phyloP scores from a whole-genome alignment of 2,888 invertebrate genomes.

The Mallateleia sp. region DNA sequence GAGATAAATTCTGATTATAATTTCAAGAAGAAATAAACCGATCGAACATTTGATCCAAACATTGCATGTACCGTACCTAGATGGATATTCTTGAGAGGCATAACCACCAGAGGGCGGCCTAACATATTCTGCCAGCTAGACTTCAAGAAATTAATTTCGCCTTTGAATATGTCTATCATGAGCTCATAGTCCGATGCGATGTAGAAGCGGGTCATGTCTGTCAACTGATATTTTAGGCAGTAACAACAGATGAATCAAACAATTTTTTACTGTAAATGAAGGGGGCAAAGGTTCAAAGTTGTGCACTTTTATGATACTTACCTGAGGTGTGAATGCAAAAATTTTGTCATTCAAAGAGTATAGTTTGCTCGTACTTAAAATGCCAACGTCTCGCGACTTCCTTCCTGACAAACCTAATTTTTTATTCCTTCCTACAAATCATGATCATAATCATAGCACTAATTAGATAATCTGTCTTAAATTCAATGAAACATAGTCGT shows the following conservation, averaged over 20 bases:
- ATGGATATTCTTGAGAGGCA: constrained; percentile 96
- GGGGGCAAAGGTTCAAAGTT: constrained; percentile 16
- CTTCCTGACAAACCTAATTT: constrained; percentile 98
- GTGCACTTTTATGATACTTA: no score
- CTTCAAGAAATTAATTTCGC: constrained; percentile 99
- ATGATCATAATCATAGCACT: not conserved
- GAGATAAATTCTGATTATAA: constrained; percentile 4
- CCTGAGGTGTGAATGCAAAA: constrained; percentile 99
- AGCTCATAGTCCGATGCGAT: constrained; percentile 99
- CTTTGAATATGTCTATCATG: constrained; percentile 99
- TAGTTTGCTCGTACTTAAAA: constrained; percentile 99
- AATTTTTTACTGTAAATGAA: constrained; percentile 53
- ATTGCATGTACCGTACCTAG: constrained; percentile 92
- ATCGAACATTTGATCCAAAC: constrained; percentile 27
- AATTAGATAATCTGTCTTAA: not conserved
- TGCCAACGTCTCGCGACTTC: constrained; percentile 98
- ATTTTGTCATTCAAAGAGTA: constrained; percentile 98
- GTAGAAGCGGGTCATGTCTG: constrained; percentile 99
- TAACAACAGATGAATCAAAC: constrained; percentile 55
- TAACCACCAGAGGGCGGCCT: constrained; percentile 98
- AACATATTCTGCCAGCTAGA: constrained; percentile 99
- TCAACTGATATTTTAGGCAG: constrained; percentile 93
- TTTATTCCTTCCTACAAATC: constrained; percentile 95
- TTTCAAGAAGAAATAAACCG: not conserved
- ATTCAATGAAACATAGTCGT: constrained; percentile 5